phyloP scores from a whole-genome alignment of 1,140 invertebrate species.

The Listronotus bonariensis region DNA sequence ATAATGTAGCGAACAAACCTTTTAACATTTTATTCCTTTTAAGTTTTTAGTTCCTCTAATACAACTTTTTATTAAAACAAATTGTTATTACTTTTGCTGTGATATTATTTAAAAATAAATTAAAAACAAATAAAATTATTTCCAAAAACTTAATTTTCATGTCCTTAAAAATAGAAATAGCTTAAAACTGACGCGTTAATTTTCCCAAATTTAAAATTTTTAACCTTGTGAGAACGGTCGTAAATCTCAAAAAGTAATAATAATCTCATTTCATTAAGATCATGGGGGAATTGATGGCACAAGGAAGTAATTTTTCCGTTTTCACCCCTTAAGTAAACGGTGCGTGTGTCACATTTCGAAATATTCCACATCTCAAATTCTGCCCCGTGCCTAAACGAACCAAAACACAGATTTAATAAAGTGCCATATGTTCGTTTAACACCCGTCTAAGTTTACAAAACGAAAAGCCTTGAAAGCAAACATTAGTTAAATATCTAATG shows the following conservation, averaged over 20 bases:
- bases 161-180: not conserved
- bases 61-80: too few relatives aligned
- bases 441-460: conserved; percentile 26
- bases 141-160: too few relatives aligned
- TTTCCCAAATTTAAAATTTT: conserved; percentile 8
- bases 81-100: too few relatives aligned
- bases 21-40: too few relatives aligned
- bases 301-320: conserved; percentile 34
- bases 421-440: conserved; percentile 24
- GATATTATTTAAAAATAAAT: too few relatives aligned
- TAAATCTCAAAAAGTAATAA: conserved; percentile 26
- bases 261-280: conserved; percentile 23
- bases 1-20: too few relatives aligned
- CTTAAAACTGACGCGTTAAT: conserved; percentile 11
- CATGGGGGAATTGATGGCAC: conserved; percentile 11
- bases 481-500: conserved; percentile 8
- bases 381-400: conserved; percentile 32
- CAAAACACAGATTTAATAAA: conserved; percentile 32
- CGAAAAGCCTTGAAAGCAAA: conserved; percentile 16
- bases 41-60: too few relatives aligned
- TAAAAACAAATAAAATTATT: too few relatives aligned
- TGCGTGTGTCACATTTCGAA: conserved; percentile 33
- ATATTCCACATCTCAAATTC: conserved; percentile 30
- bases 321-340: conserved; percentile 34
- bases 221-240: not conserved